Evolutionary conservation across 2,113 vertebrate genomes (phyloP), one percentile per base, ranked within the genome.

Genomic region (Spheniscus mendiculus): DNA sequence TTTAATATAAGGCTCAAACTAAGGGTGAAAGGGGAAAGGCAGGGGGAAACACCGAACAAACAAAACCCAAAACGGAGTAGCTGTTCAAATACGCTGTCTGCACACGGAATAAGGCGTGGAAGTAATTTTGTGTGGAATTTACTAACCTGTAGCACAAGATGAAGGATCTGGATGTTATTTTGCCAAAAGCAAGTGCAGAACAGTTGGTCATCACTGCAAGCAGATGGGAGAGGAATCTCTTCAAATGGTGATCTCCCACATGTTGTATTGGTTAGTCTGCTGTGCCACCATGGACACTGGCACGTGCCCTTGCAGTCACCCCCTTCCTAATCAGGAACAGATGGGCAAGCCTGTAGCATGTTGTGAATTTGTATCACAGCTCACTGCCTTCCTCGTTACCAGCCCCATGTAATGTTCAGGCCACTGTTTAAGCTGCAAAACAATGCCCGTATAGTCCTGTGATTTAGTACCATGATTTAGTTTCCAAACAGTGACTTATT

Each of bases 71-170:
- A 36, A 2, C 16, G 42, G 44, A 71, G 72, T 3, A 52, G 55
- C 32, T 44, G 55, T 47, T 87, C 38, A 30, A 47, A 66, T 3
- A 29, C 1, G 3, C 70, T 44, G 29, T 30, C 23, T 40, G 18
- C 20, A 25, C 5, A 8, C 0, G 0, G 26, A 80, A 12, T 19
- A 34, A 40, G 29, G 55, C 4, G 2, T 16, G 16, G 14, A 58
- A 49, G 34, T 40, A 52, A 52, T 1, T 6, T 10, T 2, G 7
- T 11, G 27, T 61, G 45, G 40, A 25, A 71, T 38, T 61, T 26
- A 71, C 52, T 65, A 12, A 5, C 52, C 62, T 30, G 5, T 3
- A 71, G 62, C 38, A 38, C 38, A 32, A 70, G 44, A 16, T 9
- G 19, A 66, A 88, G 45, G 21, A 71, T 16, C 6, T 14, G 42